phyloP scores from a whole-genome alignment of 2,113 vertebrate species.

The Baryphthengus martii region DNA sequence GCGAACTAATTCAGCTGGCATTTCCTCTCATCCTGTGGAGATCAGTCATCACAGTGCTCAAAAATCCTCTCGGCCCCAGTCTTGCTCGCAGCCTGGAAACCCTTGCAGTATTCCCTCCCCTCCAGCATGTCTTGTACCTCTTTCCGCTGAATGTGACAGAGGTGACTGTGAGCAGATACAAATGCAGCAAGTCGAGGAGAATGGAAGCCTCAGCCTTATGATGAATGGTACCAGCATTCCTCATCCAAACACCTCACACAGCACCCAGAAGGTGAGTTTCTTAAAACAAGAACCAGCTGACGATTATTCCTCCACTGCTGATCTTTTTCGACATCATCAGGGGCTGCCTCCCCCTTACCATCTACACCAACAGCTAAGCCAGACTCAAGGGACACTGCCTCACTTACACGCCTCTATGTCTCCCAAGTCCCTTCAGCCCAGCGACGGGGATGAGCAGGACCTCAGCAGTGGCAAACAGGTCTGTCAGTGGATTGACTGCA shows the following conservation, averaged over 20 bases:
- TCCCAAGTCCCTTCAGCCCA: constrained; percentile 72
- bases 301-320: constrained; percentile 83
- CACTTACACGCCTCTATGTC: constrained; percentile 74
- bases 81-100: constrained; percentile 76
- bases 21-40: constrained; percentile 72
- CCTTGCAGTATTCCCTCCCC: constrained; percentile 81
- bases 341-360: constrained; percentile 91
- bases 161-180: constrained; percentile 78
- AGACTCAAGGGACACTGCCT: constrained; percentile 68
- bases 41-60: constrained; percentile 71
- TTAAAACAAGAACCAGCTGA: constrained; percentile 94
- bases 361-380: constrained; percentile 81
- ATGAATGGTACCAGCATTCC: constrained; percentile 63
- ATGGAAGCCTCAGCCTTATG: constrained; percentile 67
- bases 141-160: constrained; percentile 76
- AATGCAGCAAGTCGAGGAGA: constrained; percentile 74
- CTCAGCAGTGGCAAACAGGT: constrained; percentile 80
- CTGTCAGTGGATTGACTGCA: constrained; percentile 98
- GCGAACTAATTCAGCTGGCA: constrained; percentile 75
- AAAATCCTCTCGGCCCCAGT: constrained; percentile 72
- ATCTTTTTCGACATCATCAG: constrained; percentile 79
- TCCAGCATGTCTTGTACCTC: constrained; percentile 80
- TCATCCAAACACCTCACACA: constrained; percentile 66
- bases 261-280: constrained; percentile 76
- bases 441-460: constrained; percentile 69